These are phyloP conservation scores for Xiphias gladius DNA, from an alignment of 2,113 vertebrate genomes.

Conservation along the genomic window DNA sequence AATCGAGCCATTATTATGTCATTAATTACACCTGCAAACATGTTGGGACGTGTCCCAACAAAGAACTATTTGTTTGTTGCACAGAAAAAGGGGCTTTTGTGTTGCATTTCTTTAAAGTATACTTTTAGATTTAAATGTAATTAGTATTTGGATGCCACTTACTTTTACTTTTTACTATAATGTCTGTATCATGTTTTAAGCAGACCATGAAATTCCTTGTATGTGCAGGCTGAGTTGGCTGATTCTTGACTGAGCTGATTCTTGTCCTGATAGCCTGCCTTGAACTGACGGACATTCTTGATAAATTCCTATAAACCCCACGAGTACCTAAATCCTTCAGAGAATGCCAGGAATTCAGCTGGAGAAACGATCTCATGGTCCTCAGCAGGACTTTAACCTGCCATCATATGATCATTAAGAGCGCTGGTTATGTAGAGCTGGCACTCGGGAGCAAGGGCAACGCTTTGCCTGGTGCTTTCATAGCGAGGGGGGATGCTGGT, in stretches of 20 bases:
- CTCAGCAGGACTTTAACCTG: slow-evolving; percentile 49
- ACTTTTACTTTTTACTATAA: not conserved
- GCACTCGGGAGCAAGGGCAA: not conserved
- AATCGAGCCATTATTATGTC: not conserved
- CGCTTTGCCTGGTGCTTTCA: not conserved
- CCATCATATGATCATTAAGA: slow-evolving; percentile 67
- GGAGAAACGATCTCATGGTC: slow-evolving; percentile 50
- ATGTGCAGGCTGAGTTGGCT: slow-evolving; percentile 26
- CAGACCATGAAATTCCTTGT: not conserved
- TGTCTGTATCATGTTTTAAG: not conserved
- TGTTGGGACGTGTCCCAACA: slow-evolving; percentile 22
- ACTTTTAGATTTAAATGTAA: not conserved
- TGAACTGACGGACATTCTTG: slow-evolving; percentile 44
- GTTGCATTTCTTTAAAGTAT: not conserved
- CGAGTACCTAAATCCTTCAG: slow-evolving; percentile 62
- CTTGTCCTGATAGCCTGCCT: slow-evolving; percentile 9
- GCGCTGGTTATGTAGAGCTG: slow-evolving; percentile 30
- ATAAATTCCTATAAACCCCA: slow-evolving; percentile 54
- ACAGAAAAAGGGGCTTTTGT: not conserved
- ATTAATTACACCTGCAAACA: slow-evolving; percentile 27
- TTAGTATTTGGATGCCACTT: not conserved
- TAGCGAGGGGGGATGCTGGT: not conserved
- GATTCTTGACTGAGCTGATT: slow-evolving; percentile 16
- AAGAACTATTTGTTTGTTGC: not conserved
- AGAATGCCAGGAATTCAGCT: slow-evolving; percentile 70